Evolutionary conservation across 1,140 invertebrate species (phyloP).

Genomic region (Orchestia grillus): DNA sequence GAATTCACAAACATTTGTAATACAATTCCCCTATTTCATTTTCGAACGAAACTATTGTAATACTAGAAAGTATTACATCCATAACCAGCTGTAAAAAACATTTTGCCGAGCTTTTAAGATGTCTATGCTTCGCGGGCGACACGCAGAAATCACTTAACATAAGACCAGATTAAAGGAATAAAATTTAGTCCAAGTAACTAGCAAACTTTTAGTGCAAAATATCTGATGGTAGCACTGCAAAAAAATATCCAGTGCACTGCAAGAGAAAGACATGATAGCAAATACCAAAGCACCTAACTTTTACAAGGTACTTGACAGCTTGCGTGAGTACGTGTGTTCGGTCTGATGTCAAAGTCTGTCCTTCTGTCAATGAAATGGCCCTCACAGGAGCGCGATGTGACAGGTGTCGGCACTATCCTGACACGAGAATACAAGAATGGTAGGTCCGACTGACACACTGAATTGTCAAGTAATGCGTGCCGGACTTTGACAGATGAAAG

Average conservation of each 20-base stretch:
- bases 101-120: no score
- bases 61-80: no score
- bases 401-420: constrained; percentile 4
- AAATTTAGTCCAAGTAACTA: background rate
- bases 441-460: background rate
- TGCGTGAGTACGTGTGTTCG: background rate
- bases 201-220: background rate
- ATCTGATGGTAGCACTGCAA: background rate
- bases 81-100: no score
- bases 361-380: background rate
- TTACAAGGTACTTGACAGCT: background rate
- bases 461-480: background rate
- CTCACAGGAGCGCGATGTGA: background rate
- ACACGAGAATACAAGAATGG: background rate
- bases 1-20: no score
- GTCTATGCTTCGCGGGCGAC: no score
- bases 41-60: no score
- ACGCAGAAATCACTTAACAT: no score
- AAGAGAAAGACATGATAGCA: no score
- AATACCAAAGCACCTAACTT: background rate
- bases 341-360: background rate
- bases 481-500: background rate
- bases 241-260: no score
- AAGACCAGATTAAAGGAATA: no score
- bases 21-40: no score